These are phyloP conservation scores for Desmophyllum pertusum DNA, from an alignment of 92 coral and sea anemone species.

Conservation along the genomic window DNA sequence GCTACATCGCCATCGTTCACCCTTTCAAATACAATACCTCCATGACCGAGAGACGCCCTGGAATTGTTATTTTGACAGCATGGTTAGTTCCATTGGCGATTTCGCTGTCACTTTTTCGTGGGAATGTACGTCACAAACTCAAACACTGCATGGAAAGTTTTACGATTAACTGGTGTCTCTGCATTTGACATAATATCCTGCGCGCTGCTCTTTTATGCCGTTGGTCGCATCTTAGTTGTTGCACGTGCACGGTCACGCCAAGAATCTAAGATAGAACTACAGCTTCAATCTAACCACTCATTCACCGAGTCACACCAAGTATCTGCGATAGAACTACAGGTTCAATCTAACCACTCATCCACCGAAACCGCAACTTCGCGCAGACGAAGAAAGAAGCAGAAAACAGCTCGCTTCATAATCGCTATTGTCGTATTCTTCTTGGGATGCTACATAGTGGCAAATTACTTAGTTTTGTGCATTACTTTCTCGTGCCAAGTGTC, in stretches of 20 bases:
- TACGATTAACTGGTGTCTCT: conserved; percentile 16
- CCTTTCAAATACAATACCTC: conserved; percentile 19
- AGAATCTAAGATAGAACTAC: neutral
- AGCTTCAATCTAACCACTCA: neutral
- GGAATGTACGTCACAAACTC: conserved; percentile 16
- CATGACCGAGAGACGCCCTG: conserved; percentile 8
- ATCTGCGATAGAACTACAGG: neutral
- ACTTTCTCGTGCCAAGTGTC: neutral
- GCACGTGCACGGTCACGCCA: neutral
- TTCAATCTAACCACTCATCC: neutral
- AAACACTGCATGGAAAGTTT: neutral
- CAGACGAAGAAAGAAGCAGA: neutral
- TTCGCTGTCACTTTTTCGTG: conserved; percentile 1
- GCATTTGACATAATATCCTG: conserved; percentile 11
- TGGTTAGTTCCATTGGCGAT: conserved; percentile 16
- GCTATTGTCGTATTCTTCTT: conserved; percentile 11
- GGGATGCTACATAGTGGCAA: neutral
- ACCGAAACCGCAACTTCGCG: neutral
- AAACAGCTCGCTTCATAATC: neutral
- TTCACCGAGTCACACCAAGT: neutral
- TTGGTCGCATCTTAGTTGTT: neutral
- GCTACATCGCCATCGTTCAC: conserved; percentile 22
- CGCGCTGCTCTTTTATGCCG: neutral
- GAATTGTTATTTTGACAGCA: neutral
- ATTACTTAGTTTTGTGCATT: neutral